Conservation (phyloP, 2,797 vertebrate genomes). For the Lepidocolaptes lacrymiger region DNA sequence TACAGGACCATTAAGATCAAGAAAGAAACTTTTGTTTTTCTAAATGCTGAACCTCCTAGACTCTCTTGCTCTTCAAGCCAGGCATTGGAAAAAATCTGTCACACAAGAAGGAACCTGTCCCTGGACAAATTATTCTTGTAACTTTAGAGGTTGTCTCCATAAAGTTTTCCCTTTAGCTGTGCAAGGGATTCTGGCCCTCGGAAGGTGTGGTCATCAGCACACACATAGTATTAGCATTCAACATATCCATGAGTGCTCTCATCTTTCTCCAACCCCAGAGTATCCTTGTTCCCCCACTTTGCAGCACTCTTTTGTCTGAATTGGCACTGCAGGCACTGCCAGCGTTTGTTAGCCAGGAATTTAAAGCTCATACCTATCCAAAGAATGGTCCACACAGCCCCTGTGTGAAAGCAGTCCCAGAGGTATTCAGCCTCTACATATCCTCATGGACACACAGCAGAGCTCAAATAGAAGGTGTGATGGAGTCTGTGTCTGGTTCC, state of each 20-base stretch:
- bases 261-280: conserved; percentile 16
- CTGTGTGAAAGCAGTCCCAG: neutral
- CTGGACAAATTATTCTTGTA: conserved; percentile 26
- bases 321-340: neutral
- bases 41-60: neutral
- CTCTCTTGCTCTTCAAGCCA: neutral
- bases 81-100: neutral
- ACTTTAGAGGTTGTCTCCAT: conserved; percentile 4
- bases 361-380: neutral
- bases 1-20: neutral
- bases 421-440: neutral
- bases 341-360: neutral
- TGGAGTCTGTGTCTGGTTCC: neutral
- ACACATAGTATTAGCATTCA: conserved; percentile 38
- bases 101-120: conserved; percentile 5
- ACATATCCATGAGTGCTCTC: conserved; percentile 18
- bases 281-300: conserved; percentile 19
- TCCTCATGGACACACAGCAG: neutral
- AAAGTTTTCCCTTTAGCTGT: neutral
- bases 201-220: conserved; percentile 48
- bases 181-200: conserved; percentile 19
- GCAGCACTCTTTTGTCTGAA: neutral
- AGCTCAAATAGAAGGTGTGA: neutral
- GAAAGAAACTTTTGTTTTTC: neutral
- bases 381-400: neutral